Percentiles rank a stretch among this genome's conserved stretches.
Evolutionary conservation across 2,888 invertebrate species (phyloP).

Genomic region (Apamea crenata): DNA sequence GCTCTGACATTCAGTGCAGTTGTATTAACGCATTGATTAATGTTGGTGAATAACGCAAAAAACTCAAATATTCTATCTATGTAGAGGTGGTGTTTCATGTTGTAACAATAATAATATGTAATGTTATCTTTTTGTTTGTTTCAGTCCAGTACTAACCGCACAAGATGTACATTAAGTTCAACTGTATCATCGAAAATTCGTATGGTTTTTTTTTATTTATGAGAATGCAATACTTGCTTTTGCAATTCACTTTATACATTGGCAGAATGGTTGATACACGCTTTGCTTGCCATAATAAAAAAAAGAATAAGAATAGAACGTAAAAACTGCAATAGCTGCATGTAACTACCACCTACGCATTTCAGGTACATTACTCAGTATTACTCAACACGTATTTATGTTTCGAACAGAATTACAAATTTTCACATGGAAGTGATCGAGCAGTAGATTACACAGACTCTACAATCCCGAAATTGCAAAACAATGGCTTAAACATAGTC

Average conservation of each 20-base stretch:
- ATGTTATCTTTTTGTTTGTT: neutral
- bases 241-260: neutral
- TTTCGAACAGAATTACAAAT: constrained; percentile 43
- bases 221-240: neutral
- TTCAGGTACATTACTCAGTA: constrained; percentile 24
- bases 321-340: neutral
- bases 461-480: constrained; percentile 47
- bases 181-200: neutral
- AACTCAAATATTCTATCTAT: neutral
- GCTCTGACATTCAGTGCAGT: constrained; percentile 15
- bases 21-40: constrained; percentile 18
- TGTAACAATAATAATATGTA: too few relatives aligned
- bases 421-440: constrained; percentile 44
- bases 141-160: neutral
- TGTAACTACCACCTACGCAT: neutral
- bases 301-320: neutral
- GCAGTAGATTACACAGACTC: constrained; percentile 27
- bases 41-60: constrained; percentile 14
- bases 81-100: neutral
- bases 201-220: neutral
- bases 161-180: neutral
- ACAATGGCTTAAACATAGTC: constrained; percentile 50
- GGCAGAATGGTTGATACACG: neutral
- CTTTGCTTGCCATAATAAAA: neutral
- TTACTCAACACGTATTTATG: constrained; percentile 25